Evolutionary conservation across 2,797 vertebrate genomes (phyloP), one percentile per base, ranked within the genome.

Genomic region (Sphaeramia orbicularis): DNA sequence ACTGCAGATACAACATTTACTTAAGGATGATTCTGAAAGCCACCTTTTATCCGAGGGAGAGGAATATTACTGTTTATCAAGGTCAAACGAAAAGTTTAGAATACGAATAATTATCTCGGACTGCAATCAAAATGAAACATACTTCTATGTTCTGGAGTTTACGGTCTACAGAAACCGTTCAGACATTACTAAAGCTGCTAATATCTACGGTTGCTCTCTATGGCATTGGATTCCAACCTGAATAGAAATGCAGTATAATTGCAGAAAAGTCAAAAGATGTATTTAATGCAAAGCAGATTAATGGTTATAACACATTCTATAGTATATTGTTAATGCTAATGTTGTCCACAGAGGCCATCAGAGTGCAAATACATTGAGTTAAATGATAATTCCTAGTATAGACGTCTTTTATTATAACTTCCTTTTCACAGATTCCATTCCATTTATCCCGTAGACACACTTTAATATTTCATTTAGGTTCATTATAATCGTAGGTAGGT

Each of bases 171-270:
- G 10, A 41, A 38, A 11, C 11, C 10, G 11, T 11, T 5, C 10
- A 41, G 38, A 41, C 38, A n/a, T n/a, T n/a, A 41, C 4, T 11
- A 10, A 49, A 30, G 38, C 60, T 43, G 19, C 15, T 19, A 14
- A n/a, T 67, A 78, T 61, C 7, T 8, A 0, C 51, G 18, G 54
- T 15, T 57, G 43, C 36, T 5, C 14, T 40, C 10, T 19, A 13
- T 11, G 11, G 55, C 13, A 64, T 4, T 48, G 56, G 63, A 49
- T 10, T 58, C 60, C 44, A 15, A 32, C 52, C 15, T 79, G 58
- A 74, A 61, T 74, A 48, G 43, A 68, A 63, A 60, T 45, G 21
- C 5, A 24, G 5, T 24, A 18, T 80, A 81, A 89, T 76, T 76
- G 72, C 9, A 71, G 52, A 71, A 52, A 37, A 50, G 63, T 9